Conservation (phyloP, 2,797 vertebrate species). For the Notolabrus celidotus region DNA sequence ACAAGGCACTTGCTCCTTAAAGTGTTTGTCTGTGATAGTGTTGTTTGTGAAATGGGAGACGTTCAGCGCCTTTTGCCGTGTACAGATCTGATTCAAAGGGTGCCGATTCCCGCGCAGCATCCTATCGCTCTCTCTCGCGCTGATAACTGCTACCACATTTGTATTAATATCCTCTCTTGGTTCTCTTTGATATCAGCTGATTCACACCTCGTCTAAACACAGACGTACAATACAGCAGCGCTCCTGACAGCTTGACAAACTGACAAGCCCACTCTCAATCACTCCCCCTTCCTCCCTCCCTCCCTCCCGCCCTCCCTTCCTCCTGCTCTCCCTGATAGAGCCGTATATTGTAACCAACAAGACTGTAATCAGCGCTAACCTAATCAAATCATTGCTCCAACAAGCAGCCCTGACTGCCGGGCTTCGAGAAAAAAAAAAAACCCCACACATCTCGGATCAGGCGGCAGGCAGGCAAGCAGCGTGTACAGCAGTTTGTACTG, state of each 20-base stretch:
- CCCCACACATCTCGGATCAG: constrained; percentile 60
- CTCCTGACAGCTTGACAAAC: constrained; percentile 67
- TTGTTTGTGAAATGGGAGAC: constrained; percentile 71
- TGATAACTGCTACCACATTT: constrained; percentile 70
- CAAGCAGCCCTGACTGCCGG: constrained; percentile 62
- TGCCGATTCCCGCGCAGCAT: constrained; percentile 19
- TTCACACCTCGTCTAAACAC: constrained; percentile 53
- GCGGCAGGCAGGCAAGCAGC: constrained; percentile 62
- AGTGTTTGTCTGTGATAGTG: constrained; percentile 65
- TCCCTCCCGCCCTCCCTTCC: constrained; percentile 36
- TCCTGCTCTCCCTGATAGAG: constrained; percentile 49
- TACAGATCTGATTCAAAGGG: constrained; percentile 51
- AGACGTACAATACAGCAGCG: constrained; percentile 29
- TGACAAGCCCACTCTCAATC: constrained; percentile 62
- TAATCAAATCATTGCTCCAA: constrained; percentile 77
- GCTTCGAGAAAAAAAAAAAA: constrained; percentile 47
- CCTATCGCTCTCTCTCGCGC: constrained; percentile 52
- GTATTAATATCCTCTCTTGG: constrained; percentile 72
- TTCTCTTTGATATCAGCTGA: constrained; percentile 70
- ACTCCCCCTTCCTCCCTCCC: constrained; percentile 40
- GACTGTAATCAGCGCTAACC: constrained; percentile 74
- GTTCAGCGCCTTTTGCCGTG: constrained; percentile 29
- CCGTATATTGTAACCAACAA: constrained; percentile 75
- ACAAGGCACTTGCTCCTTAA: constrained; percentile 58
- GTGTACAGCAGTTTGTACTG: constrained; percentile 44